These are phyloP conservation scores for Campylomormyrus tamandua DNA, from an alignment of 2,113 vertebrate genomes.

Conservation along the genomic window DNA sequence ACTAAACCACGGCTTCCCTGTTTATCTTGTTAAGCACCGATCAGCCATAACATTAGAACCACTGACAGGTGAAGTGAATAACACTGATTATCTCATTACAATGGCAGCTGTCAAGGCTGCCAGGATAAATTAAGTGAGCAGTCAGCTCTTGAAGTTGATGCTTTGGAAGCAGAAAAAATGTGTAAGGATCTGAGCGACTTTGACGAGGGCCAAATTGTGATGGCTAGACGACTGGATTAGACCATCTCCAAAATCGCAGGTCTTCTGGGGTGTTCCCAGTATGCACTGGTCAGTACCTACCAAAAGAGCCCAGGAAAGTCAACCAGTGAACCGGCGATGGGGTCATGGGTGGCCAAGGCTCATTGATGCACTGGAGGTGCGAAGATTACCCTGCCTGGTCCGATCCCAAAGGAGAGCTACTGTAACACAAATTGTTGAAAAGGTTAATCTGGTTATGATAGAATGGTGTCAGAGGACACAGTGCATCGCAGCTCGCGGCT, in stretches of 20 bases:
- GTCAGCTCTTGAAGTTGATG: neutral
- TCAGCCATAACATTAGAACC: neutral
- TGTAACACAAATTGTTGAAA: neutral
- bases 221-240: neutral
- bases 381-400: neutral
- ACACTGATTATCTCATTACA: neutral
- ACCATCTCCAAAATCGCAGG: neutral
- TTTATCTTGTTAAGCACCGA: neutral
- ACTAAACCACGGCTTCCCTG: neutral
- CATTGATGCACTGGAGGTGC: neutral
- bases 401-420: neutral
- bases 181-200: neutral
- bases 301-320: neutral
- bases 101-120: neutral
- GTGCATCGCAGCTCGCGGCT: neutral
- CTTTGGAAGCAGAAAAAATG: neutral
- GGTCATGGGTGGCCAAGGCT: neutral
- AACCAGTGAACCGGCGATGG: neutral
- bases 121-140: neutral
- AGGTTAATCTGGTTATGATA: neutral
- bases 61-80: neutral
- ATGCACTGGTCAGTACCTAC: neutral
- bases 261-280: neutral
- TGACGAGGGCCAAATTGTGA: neutral
- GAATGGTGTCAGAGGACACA: neutral